Evolutionary conservation across 2,797 vertebrate genomes (phyloP).

Genomic region (Brachyrhaphis roseni): DNA sequence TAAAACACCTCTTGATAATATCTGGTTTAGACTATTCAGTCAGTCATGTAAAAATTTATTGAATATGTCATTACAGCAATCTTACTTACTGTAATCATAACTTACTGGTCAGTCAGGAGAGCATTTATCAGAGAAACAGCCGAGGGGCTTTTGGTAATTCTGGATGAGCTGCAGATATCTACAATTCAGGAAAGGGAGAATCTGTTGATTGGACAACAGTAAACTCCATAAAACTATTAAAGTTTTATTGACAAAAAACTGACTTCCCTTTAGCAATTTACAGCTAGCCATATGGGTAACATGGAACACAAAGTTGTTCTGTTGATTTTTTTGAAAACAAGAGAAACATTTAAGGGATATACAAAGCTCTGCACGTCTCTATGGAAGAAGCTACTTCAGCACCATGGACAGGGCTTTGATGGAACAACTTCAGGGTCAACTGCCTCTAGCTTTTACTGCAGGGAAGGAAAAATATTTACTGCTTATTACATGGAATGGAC

Average conservation of each 20-base stretch:
- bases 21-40: background rate
- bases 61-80: background rate
- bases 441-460: conserved; percentile 28
- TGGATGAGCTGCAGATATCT: background rate
- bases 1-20: background rate
- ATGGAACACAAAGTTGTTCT: background rate
- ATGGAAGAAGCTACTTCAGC: conserved; percentile 52
- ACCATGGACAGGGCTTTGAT: conserved; percentile 61
- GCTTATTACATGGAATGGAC: conserved; percentile 31
- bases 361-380: background rate
- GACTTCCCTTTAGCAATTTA: background rate
- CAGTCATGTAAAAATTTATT: background rate
- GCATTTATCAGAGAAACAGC: background rate
- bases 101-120: background rate
- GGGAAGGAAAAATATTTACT: conserved; percentile 16
- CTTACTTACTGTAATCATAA: background rate
- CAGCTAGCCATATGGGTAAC: background rate
- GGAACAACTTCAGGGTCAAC: conserved; percentile 17
- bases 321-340: background rate
- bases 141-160: background rate
- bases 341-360: background rate
- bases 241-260: background rate
- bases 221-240: background rate
- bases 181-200: background rate
- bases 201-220: background rate